Evolutionary conservation across 2,113 vertebrate species (phyloP).

Genomic region (Cettia cetti): DNA sequence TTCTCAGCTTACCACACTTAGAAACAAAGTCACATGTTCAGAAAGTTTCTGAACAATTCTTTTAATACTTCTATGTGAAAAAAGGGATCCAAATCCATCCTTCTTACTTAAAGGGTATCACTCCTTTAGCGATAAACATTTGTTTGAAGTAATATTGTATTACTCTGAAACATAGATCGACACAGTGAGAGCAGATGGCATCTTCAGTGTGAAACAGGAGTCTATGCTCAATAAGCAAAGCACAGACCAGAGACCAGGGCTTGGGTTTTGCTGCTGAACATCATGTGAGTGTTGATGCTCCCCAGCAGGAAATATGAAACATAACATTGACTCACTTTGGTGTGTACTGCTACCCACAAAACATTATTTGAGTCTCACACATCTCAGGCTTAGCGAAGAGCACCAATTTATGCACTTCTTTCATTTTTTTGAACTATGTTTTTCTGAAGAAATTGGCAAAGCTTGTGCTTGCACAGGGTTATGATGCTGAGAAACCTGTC

Average conservation of each 20-base stretch:
- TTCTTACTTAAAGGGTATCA: background rate
- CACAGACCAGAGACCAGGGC: background rate
- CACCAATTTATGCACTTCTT: background rate
- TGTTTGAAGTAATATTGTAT: background rate
- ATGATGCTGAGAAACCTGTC: background rate
- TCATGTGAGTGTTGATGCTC: background rate
- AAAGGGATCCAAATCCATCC: background rate
- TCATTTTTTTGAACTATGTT: background rate
- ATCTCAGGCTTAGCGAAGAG: background rate
- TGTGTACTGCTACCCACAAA: slow-evolving; percentile 28
- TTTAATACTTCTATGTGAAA: background rate
- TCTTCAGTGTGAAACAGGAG: background rate
- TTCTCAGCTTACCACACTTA: background rate
- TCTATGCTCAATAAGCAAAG: background rate
- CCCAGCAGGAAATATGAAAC: slow-evolving; percentile 5
- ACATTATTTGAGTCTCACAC: background rate
- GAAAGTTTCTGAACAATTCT: background rate
- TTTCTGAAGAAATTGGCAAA: background rate
- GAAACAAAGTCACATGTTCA: background rate
- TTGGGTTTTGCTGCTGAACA: background rate
- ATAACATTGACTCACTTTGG: background rate
- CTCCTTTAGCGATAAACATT: background rate
- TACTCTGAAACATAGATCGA: background rate
- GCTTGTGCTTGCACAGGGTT: background rate
- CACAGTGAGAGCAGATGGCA: background rate